Evolutionary conservation across 53 echinoderm and acorn worm genomes (phyloP).

Genomic region (Arbacia lixula): DNA sequence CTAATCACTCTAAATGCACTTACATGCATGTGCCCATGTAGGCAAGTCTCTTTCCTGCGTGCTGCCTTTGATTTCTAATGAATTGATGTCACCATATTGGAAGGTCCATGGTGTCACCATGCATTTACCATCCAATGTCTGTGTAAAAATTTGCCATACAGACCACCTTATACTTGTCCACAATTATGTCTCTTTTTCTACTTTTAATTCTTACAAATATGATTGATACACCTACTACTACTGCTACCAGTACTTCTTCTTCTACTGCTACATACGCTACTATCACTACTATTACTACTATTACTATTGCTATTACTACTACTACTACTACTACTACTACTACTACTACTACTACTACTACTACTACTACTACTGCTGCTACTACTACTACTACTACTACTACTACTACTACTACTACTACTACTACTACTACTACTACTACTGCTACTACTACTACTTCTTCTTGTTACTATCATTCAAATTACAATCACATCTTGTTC

Average conservation of each 20-base stretch:
- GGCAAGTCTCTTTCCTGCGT: no score
- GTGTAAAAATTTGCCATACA: no score
- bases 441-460: slow-evolving; percentile 16
- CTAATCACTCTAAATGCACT: no score
- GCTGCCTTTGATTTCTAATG: no score
- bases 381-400: slow-evolving; percentile 20
- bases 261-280: slow-evolving; percentile 4
- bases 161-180: no score
- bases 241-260: not conserved
- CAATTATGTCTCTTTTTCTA: no score
- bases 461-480: not conserved
- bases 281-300: slow-evolving; percentile 7
- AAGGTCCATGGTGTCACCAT: no score
- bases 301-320: slow-evolving; percentile 3
- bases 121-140: no score
- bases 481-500: not conserved
- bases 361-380: not conserved
- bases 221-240: not conserved
- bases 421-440: not conserved
- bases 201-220: no score
- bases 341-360: slow-evolving; percentile 11
- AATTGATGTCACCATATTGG: no score
- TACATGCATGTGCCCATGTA: no score
- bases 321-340: slow-evolving; percentile 13
- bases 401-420: not conserved